Percentiles rank a stretch among this genome's conserved stretches.
Conservation (phyloP, 2,797 vertebrate species). For the Pseudopleuronectes americanus region DNA sequence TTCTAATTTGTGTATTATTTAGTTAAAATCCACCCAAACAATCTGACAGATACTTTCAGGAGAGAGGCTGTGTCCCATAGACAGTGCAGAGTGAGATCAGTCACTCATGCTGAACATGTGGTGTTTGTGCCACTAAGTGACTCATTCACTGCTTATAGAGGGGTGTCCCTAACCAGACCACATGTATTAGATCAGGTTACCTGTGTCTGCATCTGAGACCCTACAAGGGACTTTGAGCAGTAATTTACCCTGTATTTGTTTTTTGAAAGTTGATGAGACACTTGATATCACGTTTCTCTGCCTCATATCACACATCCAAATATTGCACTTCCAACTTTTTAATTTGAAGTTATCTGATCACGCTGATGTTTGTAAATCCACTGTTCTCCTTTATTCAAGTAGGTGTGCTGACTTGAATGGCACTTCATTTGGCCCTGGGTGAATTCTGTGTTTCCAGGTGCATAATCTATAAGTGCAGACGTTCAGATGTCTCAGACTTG, state of each 20-base stretch:
- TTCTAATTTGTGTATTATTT: too few species aligned
- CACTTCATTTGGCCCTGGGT: not conserved
- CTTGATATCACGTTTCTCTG: not conserved
- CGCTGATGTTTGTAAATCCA: not conserved
- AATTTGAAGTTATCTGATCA: not conserved
- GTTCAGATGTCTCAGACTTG: not conserved
- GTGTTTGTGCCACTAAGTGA: constrained; percentile 44
- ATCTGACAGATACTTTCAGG: too few species aligned
- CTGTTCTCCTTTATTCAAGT: not conserved
- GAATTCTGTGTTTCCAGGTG: not conserved
- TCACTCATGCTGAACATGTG: constrained; percentile 45
- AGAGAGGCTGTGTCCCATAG: too few species aligned
- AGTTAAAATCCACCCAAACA: too few species aligned
- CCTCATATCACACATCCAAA: not conserved
- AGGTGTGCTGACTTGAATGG: not conserved
- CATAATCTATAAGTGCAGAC: not conserved
- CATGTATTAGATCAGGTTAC: constrained; percentile 45
- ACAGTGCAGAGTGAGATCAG: constrained; percentile 8
- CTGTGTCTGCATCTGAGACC: constrained; percentile 3
- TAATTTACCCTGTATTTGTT: constrained; percentile 11
- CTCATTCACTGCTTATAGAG: constrained; percentile 49
- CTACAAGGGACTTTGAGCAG: constrained; percentile 11
- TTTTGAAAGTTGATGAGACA: constrained; percentile 4
- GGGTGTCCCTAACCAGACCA: constrained; percentile 44
- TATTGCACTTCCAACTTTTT: not conserved